These are phyloP conservation scores for Argya squamiceps DNA, from an alignment of 2,797 vertebrate species.

Conservation along the genomic window DNA sequence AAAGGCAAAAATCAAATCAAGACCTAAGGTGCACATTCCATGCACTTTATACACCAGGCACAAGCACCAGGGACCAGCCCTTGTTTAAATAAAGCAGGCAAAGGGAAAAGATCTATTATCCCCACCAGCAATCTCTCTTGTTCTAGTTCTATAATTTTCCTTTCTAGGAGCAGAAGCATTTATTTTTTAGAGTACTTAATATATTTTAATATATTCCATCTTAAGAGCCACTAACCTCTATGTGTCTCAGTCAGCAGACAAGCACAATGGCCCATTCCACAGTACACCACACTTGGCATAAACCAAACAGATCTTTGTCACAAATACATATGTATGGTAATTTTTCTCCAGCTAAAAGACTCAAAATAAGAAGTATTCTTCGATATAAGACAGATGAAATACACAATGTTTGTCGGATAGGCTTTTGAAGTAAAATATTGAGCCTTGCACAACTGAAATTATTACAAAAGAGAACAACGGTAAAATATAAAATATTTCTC, in stretches of 20 bases:
- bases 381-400: not conserved
- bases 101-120: not conserved
- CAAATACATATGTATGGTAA: not conserved
- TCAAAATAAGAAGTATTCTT: not conserved
- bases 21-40: not conserved
- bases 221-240: not conserved
- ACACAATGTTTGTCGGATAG: rapidly evolving
- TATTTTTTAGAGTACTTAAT: not conserved
- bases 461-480: not conserved
- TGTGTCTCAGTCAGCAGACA: not conserved
- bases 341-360: not conserved
- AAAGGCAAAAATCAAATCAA: not conserved
- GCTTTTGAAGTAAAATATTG: not conserved
- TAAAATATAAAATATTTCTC: not conserved
- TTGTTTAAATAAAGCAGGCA: not conserved
- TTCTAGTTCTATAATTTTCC: not conserved
- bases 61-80: not conserved
- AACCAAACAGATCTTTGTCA: not conserved
- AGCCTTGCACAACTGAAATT: not conserved
- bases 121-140: not conserved
- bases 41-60: not conserved
- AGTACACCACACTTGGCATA: not conserved
- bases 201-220: not conserved
- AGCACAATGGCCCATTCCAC: not conserved
- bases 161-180: not conserved